Base-by-base conservation (phyloP, 2,797 vertebrate genomes). In the Chelmon rostratus region DNA sequence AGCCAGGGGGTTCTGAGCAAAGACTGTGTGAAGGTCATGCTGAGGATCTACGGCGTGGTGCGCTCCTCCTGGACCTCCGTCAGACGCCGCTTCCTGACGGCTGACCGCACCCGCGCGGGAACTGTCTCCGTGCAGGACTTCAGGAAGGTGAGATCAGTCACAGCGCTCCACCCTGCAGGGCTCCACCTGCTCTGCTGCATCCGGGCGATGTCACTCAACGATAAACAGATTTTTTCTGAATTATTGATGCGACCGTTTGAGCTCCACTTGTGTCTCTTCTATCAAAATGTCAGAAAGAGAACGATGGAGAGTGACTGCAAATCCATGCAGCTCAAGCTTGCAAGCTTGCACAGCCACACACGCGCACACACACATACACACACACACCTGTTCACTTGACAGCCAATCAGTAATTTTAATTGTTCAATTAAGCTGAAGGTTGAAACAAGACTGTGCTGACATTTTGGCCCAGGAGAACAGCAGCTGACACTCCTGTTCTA, bases 11-110 rank as follows among this genome's bases (percentile, higher is more conserved):
- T 89, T 0, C 82, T 91, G 49, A 90, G 87, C 0, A 23, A 49
- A 0, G 73, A 80, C 4, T 93, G 95, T 18, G 83, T 89, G 18
- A 89, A 92, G 0, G 80, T 91, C 33, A 84, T 95, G 89, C 84
- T 96, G 72, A 93, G 91, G 69, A 85, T 96, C 35, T 92, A 95
- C 46, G 87, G 91, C n/a, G 70, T 86, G 54, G 84, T 96, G 1
- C 50, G 92, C 80, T 84, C 79, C 44, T 95, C 89, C 87, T 96
- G 95, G 94, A 89, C 88, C 70, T 79, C 93, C 2, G 86, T 94
- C 88, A 92, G 94, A 25, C 68, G 77, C n/a, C 83, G 79, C 0
- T 96, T 96, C 77, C 88, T 95, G 71, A 69, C 81, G 8, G 93
- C 33, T 2, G 92, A 96, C 9, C 70, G 66, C 68, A 71, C 1